Conservation (phyloP, 1,140 invertebrate genomes). For the Heliconius himera region DNA sequence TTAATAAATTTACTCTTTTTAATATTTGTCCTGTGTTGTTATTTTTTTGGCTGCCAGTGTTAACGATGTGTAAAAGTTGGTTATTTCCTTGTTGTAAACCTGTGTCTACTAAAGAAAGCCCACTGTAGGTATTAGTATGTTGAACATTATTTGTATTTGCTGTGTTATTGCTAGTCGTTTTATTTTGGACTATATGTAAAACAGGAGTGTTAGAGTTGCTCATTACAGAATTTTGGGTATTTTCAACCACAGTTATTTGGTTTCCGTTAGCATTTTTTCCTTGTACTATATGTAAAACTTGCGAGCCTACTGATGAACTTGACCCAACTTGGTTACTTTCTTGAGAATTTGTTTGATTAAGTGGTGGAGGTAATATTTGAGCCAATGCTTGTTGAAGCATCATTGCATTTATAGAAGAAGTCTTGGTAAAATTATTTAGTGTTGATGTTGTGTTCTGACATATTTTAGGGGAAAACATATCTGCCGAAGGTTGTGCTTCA, state of each 20-base stretch:
- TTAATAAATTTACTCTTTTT: slow-evolving; percentile 78
- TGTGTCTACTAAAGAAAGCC: slow-evolving; percentile 73
- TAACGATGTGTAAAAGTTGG: slow-evolving; percentile 79
- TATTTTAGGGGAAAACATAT: slow-evolving; percentile 68
- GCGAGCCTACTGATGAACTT: slow-evolving; percentile 56
- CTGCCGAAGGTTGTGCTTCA: slow-evolving; percentile 60
- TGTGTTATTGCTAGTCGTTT: slow-evolving; percentile 43
- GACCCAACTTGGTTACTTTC: slow-evolving; percentile 58
- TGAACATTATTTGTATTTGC: slow-evolving; percentile 49
- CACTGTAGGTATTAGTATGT: slow-evolving; percentile 67
- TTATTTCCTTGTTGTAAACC: slow-evolving; percentile 73
- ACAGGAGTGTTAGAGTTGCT: slow-evolving; percentile 69
- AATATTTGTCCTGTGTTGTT: slow-evolving; percentile 67
- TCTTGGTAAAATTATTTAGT: slow-evolving; percentile 63
- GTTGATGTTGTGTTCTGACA: slow-evolving; percentile 48
- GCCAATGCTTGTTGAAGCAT: slow-evolving; percentile 77
- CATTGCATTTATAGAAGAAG: slow-evolving; percentile 69
- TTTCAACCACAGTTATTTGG: slow-evolving; percentile 74
- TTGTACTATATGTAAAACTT: slow-evolving; percentile 80
- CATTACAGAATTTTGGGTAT: slow-evolving; percentile 69
- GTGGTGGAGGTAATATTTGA: slow-evolving; percentile 74
- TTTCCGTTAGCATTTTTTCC: slow-evolving; percentile 71
- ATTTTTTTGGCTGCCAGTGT: slow-evolving; percentile 70
- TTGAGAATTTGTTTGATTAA: slow-evolving; percentile 68
- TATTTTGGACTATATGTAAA: slow-evolving; percentile 79